These are phyloP conservation scores for Phaethon lepturus DNA, from an alignment of 2,113 vertebrate species.

Conservation along the genomic window DNA sequence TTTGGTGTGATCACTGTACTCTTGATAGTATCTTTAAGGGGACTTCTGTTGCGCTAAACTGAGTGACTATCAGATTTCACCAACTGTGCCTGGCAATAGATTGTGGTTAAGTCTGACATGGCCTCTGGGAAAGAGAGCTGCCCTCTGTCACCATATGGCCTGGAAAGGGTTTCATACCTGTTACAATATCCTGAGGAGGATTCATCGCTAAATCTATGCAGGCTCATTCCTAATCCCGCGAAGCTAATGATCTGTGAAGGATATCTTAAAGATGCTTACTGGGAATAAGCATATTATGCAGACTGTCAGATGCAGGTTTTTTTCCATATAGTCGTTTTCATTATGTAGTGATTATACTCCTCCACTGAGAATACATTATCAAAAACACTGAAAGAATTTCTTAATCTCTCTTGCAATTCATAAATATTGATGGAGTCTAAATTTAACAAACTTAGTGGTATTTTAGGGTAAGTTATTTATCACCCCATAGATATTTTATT, in stretches of 20 bases:
- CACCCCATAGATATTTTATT: background rate
- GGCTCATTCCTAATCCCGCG: conserved; percentile 70
- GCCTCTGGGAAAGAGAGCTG: conserved; percentile 68
- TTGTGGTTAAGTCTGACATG: conserved; percentile 79
- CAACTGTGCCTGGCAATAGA: conserved; percentile 75
- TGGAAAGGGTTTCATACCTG: conserved; percentile 66
- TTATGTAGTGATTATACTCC: conserved; percentile 20
- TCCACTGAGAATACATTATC: conserved; percentile 2
- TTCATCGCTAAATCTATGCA: conserved; percentile 62
- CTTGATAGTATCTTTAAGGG: conserved; percentile 62
- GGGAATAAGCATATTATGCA: conserved; percentile 61
- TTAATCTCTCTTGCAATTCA: conserved; percentile 26
- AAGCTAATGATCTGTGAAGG: conserved; percentile 77
- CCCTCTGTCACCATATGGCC: conserved; percentile 75
- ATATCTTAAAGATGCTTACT: conserved; percentile 66
- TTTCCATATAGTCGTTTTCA: conserved; percentile 23
- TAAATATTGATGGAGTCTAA: background rate
- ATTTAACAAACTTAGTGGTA: background rate
- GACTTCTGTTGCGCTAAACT: conserved; percentile 67
- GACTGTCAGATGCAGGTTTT: background rate
- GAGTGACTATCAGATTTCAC: conserved; percentile 78
- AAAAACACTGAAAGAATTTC: conserved; percentile 49
- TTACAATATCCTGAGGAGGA: conserved; percentile 62
- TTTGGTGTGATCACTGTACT: conserved; percentile 22
- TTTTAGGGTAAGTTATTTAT: background rate